phyloP scores from a whole-genome alignment of 2,888 invertebrate species.

The Saturnia japonica region DNA sequence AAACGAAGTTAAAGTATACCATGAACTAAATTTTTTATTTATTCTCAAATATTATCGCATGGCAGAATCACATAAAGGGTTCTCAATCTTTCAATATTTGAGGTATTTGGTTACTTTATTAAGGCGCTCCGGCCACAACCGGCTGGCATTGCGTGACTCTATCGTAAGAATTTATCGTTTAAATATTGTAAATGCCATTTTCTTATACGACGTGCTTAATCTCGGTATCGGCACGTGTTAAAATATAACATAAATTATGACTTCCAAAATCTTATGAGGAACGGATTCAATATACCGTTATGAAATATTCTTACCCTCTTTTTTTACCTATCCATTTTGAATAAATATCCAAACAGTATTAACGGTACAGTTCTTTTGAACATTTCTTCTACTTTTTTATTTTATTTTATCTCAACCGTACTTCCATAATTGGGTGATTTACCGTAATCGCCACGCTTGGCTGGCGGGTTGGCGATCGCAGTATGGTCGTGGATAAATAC shows the following conservation, averaged over 20 bases:
- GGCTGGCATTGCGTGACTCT: constrained; percentile 21
- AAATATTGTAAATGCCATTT: constrained; percentile 10
- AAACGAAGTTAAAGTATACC: constrained; percentile 7
- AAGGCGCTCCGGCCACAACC: constrained; percentile 16
- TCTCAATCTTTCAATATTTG: constrained; percentile 30
- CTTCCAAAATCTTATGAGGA: not conserved
- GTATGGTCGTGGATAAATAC: no score
- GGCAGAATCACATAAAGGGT: constrained; percentile 32
- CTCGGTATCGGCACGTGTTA: not conserved
- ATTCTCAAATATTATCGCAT: constrained; percentile 27
- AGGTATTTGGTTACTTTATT: constrained; percentile 27
- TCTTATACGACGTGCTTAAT: constrained; percentile 2
- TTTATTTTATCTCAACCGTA: no score
- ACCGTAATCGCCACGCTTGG: no score
- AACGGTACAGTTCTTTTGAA: no score
- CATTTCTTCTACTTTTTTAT: no score
- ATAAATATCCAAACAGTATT: no score
- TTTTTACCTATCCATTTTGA: no score
- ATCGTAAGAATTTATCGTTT: constrained; percentile 13
- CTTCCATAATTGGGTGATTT: no score
- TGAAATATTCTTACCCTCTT: not conserved
- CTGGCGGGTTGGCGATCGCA: no score
- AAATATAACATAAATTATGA: not conserved
- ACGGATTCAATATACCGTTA: not conserved
- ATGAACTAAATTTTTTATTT: constrained; percentile 8